Base-by-base conservation (phyloP, 92 coral and sea anemone species). In the Epizoanthus scotinus region DNA sequence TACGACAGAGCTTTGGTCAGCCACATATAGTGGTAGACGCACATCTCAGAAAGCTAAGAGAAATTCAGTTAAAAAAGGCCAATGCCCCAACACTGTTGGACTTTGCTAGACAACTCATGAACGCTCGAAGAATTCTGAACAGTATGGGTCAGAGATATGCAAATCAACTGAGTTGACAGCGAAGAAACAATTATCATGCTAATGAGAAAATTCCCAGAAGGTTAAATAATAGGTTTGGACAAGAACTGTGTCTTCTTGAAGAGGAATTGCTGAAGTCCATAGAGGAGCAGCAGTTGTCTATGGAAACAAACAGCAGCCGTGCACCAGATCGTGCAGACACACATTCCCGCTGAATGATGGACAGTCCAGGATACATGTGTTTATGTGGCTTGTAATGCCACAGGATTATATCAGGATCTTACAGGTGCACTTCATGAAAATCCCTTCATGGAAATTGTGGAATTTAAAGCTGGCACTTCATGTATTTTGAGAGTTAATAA, bases 131-230 rank as follows among this genome's bases (percentile, higher is more conserved):
- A 73, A 84, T 87, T 22, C 86, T 86, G 6, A 53, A 50, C 19
- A 92, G 85, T 28, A 92, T 92, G 90, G 93, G 93, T 27, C 59
- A 19, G 9, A 73, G 79, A 52, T 89, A 92, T 59, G 42, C 78
- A 12, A 78, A 61, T 61, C 86, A 90, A 29, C 74, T n/a, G n/a
- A n/a, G n/a, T 91, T 2, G 93, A 91, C 84, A 91, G 58, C 36
- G 93, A 91, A 27, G 96, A 91, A 42, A 85, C 86, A 12, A 86
- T 92, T 15, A 70, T 91, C 4, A 77, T 77, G 87, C 70, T 89
- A 59, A 87, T 92, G 97, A 86, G 73, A 34, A 92, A 89, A 67
- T 82, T 92, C 8, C 91, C 91, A 7, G 97, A 84, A 18, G 93
- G 17, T 18, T 87, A 28, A 87, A 87, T 67, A 87, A 87, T 64